These are phyloP conservation scores for Beroe ovata DNA, from an alignment of 37 sponge, comb jelly and placozoan species.

Conservation along the genomic window DNA sequence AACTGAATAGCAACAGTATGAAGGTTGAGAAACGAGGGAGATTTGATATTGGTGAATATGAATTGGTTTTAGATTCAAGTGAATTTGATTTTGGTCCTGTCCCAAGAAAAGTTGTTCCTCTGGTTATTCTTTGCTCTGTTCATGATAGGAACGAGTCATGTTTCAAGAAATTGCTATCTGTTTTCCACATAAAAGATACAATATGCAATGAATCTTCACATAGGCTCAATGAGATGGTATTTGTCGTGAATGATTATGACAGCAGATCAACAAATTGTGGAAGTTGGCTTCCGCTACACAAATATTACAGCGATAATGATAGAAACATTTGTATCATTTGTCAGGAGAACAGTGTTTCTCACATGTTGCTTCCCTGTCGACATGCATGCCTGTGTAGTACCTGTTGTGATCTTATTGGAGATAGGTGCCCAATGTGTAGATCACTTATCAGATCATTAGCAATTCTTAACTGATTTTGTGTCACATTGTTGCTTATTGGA, in stretches of 20 bases:
- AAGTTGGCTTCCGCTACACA: neutral
- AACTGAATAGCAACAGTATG: neutral
- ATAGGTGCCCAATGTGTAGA: constrained; percentile 42
- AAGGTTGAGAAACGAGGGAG: neutral
- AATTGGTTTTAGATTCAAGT: neutral
- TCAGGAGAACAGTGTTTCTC: constrained; percentile 11
- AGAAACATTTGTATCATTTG: neutral
- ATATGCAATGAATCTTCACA: neutral
- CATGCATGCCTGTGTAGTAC: constrained; percentile 11
- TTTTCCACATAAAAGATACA: constrained; percentile 19
- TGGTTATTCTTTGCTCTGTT: neutral
- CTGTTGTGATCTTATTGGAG: neutral
- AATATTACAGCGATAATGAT: neutral
- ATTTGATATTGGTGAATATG: neutral
- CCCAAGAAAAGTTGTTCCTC: constrained; percentile 3
- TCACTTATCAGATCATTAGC: neutral
- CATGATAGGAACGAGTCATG: too few species aligned
- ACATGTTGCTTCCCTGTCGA: constrained; percentile 15
- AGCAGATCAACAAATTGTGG: neutral
- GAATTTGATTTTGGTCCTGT: neutral
- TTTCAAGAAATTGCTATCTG: neutral
- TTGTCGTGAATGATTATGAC: neutral
- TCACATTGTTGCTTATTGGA: too few species aligned
- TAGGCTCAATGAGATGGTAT: constrained; percentile 11
- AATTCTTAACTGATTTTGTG: neutral